Base-by-base conservation (phyloP, 2,888 invertebrate genomes). In the Parnassius smintheus region DNA sequence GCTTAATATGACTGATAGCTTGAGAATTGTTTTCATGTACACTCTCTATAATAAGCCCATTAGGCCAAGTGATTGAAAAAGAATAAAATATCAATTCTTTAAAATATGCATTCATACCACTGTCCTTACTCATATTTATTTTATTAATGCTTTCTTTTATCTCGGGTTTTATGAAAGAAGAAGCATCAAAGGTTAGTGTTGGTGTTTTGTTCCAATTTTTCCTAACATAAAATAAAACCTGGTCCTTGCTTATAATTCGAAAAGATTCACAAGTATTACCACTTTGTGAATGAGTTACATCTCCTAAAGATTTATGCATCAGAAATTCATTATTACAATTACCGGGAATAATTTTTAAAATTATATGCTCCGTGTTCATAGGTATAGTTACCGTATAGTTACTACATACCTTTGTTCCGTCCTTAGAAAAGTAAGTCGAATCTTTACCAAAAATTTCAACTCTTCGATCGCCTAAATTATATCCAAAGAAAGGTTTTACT, bases 401-500 rank as follows among this genome's bases (percentile, higher is more conserved):
- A 70, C 74, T 82, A 9, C 72, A 73, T 13, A 90, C 74, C 61
- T 77, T 77, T 18, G 87, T 86, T 2, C 90, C 91, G 67, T 91
- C 91, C 72, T 77, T 81, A 48, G 91, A 88, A 75, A 84, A 89
- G 76, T 72, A 92, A 61, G 75, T 74, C 1, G 78, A 75, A 72
- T 89, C 83, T 79, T 85, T 88, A 11, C 92, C 91, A 68, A 90
- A 86, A 18, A 85, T 81, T 78, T 91, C 89, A 2, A 90, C 83
- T 72, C 91, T 80, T 72, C 91, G 77, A 41, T 90, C 81, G 35
- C 88, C 82, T 67, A 91, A 80, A 72, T 89, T 76, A 66, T 90
- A 92, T 2, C 88, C 91, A 48, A 75, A 73, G 74, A 89, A 89
- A 12, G 18, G 56, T 44, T 64, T 64, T 3, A 44, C 9, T 7